Conservation (phyloP, 1,140 invertebrate genomes). For the Mesaphorura yosii region DNA sequence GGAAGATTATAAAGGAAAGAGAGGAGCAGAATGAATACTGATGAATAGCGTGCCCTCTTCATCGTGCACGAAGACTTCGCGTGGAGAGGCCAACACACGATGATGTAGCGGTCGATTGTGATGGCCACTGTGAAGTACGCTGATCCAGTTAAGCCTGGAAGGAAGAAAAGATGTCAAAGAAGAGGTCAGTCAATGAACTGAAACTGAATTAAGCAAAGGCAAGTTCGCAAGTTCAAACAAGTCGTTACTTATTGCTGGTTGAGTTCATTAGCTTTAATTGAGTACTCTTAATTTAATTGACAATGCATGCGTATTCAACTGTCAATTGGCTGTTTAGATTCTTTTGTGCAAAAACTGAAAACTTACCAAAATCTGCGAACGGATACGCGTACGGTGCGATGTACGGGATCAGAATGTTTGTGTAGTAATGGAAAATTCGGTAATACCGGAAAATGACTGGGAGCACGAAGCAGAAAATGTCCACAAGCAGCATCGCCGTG, state of each 20-base stretch:
- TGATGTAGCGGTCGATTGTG: conserved; percentile 18
- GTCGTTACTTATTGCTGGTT: no score
- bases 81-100: background rate
- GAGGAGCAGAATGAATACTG: conserved; percentile 4
- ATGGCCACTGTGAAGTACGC: conserved; percentile 20
- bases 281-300: no score
- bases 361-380: no score
- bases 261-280: no score
- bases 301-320: no score
- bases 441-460: conserved; percentile 6
- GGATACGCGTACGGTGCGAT: conserved; percentile 14
- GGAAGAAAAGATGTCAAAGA: background rate
- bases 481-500: conserved; percentile 14
- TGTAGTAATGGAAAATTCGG: background rate
- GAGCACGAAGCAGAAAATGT: conserved; percentile 13
- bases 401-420: conserved; percentile 10
- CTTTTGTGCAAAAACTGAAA: no score
- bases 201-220: background rate
- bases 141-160: conserved; percentile 16
- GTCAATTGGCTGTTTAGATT: no score
- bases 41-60: background rate
- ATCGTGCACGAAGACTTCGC: conserved; percentile 9
- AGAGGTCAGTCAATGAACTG: background rate
- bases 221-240: background rate
- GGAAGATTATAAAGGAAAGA: conserved; percentile 15